Conservation (phyloP, 1,140 invertebrate species). For the Drosophila pandora region DNA sequence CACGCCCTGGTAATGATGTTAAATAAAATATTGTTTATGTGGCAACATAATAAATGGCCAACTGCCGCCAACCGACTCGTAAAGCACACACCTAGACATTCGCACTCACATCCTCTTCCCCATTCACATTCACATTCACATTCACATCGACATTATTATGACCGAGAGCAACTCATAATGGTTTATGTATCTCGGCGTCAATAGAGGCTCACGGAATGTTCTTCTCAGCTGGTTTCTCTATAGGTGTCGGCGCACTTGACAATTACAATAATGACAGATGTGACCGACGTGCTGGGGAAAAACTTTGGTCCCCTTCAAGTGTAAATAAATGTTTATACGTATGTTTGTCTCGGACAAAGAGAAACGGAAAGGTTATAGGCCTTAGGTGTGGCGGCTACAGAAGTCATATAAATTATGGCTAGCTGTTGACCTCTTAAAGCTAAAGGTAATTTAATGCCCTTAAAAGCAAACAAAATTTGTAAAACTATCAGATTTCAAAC, state of each 20-base stretch:
- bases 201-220: conserved; percentile 41
- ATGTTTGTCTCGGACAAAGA: conserved; percentile 37
- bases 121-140: conserved; percentile 31
- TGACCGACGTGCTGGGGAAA: conserved; percentile 41
- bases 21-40: conserved; percentile 82
- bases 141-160: conserved; percentile 55
- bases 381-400: conserved; percentile 7
- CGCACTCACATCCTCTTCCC: conserved; percentile 18
- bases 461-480: background rate
- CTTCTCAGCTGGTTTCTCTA: conserved; percentile 2
- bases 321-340: conserved; percentile 51
- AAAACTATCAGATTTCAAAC: background rate
- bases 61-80: conserved; percentile 69
- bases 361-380: conserved; percentile 5
- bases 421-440: background rate
- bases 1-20: conserved; percentile 69
- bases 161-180: conserved; percentile 55
- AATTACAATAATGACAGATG: conserved; percentile 77
- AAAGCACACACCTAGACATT: conserved; percentile 62
- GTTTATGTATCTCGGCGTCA: conserved; percentile 53
- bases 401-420: conserved; percentile 9
- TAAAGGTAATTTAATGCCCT: background rate
- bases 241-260: conserved; percentile 26
- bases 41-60: conserved; percentile 79
- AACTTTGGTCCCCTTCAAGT: conserved; percentile 35